phyloP scores from a whole-genome alignment of 1,140 invertebrate genomes.

The Anthonomus grandis region DNA sequence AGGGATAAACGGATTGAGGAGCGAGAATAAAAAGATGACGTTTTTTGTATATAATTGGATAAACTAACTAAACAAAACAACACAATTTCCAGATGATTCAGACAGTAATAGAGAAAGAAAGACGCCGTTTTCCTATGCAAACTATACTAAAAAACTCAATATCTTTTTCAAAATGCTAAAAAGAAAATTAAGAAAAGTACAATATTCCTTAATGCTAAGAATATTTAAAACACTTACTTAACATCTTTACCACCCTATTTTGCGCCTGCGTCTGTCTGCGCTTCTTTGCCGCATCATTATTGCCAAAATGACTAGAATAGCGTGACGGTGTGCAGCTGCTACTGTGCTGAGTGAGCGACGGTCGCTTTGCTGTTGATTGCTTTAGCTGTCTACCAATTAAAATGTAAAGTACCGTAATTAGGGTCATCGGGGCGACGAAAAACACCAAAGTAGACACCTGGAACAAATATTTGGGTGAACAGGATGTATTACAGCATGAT shows the following conservation, averaged over 20 bases:
- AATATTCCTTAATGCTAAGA: not conserved
- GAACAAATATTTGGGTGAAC: constrained; percentile 9
- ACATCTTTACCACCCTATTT: constrained; percentile 45
- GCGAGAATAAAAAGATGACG: no score
- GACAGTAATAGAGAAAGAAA: no score
- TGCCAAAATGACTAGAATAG: constrained; percentile 13
- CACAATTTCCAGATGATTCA: no score
- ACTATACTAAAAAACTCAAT: no score
- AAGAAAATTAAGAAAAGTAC: not conserved
- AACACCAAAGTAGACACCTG: constrained; percentile 55
- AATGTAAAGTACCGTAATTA: constrained; percentile 57
- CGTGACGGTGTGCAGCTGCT: constrained; percentile 16
- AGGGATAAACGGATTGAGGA: no score
- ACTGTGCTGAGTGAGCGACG: constrained; percentile 19
- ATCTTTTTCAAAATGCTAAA: no score
- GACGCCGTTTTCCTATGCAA: no score
- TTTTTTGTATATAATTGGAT: no score
- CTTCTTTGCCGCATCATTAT: constrained; percentile 20
- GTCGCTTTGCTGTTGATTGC: constrained; percentile 37
- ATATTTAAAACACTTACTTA: constrained; percentile 44
- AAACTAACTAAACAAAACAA: no score
- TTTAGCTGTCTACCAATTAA: constrained; percentile 54
- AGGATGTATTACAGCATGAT: no score
- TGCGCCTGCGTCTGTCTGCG: constrained; percentile 35
- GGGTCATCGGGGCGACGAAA: constrained; percentile 57